Evolutionary conservation across 2,888 invertebrate species (phyloP).

Genomic region (Hyposoter dolosus): DNA sequence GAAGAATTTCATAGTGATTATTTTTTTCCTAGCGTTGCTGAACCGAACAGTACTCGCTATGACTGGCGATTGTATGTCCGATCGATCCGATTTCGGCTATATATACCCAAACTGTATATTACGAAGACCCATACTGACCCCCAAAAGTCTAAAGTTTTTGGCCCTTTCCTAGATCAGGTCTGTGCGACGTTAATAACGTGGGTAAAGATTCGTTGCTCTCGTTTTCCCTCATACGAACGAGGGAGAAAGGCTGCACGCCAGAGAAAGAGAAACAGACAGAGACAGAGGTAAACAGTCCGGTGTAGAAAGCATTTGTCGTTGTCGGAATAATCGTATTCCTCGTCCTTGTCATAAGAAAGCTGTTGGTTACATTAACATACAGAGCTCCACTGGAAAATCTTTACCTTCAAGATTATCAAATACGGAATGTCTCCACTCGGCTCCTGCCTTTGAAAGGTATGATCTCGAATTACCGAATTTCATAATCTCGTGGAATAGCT

Average conservation of each 20-base stretch:
- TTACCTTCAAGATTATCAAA: slow-evolving; percentile 5
- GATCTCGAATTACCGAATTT: slow-evolving; percentile 31
- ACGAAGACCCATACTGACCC: neutral
- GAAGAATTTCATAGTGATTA: slow-evolving; percentile 74
- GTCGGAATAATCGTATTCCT: slow-evolving; percentile 34
- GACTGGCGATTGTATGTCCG: slow-evolving; percentile 69
- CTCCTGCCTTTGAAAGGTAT: slow-evolving; percentile 43
- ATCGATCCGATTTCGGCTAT: slow-evolving; percentile 46
- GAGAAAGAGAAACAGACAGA: neutral
- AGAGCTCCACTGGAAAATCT: slow-evolving; percentile 44
- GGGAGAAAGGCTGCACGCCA: neutral
- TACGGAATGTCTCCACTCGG: neutral
- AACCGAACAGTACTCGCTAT: slow-evolving; percentile 76
- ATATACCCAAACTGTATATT: slow-evolving; percentile 40
- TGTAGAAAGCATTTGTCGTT: slow-evolving; percentile 52
- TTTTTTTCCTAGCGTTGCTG: slow-evolving; percentile 70
- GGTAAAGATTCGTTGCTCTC: slow-evolving; percentile 16
- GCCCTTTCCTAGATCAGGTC: slow-evolving; percentile 45
- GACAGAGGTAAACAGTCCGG: slow-evolving; percentile 1
- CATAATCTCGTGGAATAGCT: slow-evolving; percentile 47
- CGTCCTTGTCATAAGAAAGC: slow-evolving; percentile 61
- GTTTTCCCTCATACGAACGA: slow-evolving; percentile 18
- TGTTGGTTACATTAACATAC: neutral
- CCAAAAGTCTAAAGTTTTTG: slow-evolving; percentile 25
- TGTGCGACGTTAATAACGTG: slow-evolving; percentile 36